Conservation (phyloP, 92 coral and sea anemone genomes). For the Diadumene lineata region DNA sequence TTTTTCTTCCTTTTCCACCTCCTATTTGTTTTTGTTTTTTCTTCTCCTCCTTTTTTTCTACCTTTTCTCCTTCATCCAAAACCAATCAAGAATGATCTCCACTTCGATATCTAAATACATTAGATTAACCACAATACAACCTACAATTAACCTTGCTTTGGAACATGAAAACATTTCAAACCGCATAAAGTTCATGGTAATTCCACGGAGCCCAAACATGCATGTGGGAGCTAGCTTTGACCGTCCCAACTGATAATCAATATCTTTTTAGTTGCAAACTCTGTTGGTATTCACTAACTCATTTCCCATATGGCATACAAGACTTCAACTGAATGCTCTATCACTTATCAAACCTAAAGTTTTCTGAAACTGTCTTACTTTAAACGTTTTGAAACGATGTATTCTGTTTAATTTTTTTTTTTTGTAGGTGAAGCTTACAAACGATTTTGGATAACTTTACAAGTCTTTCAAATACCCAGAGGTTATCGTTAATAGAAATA, state of each 20-base stretch:
- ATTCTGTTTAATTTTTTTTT: no score
- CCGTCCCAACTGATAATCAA: background rate
- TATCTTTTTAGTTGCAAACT: background rate
- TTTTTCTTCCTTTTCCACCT: no score
- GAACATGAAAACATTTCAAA: background rate
- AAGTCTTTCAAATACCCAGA: background rate
- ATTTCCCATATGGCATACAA: constrained; percentile 1
- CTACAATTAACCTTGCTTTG: background rate
- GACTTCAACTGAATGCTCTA: background rate
- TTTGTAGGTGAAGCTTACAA: background rate
- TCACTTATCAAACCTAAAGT: background rate
- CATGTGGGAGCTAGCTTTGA: background rate
- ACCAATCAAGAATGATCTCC: no score
- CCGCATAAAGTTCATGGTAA: background rate
- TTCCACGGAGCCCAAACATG: background rate
- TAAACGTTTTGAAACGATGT: background rate
- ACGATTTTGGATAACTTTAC: background rate
- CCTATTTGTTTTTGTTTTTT: no score
- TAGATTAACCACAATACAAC: background rate
- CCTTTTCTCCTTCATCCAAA: no score
- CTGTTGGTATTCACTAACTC: background rate
- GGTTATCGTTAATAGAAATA: background rate
- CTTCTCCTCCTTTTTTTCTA: no score
- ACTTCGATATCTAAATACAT: background rate
- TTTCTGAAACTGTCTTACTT: no score